phyloP scores from a whole-genome alignment of 2,113 vertebrate species.

The Fulica atra region DNA sequence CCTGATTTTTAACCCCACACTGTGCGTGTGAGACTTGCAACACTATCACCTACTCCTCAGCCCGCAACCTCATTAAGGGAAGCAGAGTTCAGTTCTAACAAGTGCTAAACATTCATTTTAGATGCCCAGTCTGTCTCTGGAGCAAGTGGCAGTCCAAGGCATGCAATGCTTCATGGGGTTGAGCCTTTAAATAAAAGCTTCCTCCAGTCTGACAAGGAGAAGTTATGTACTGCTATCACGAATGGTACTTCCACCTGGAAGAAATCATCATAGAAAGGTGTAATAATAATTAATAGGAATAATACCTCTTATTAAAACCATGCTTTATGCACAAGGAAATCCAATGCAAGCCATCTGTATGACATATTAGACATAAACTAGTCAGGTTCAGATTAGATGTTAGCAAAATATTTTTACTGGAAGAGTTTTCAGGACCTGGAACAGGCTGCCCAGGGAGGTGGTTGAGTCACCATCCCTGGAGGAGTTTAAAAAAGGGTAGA shows the following conservation, averaged over 20 bases:
- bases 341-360: background rate
- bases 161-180: background rate
- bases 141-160: background rate
- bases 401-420: too few species aligned
- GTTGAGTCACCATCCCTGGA: too few species aligned
- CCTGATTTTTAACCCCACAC: background rate
- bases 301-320: background rate
- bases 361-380: background rate
- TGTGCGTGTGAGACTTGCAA: background rate
- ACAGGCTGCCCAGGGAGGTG: too few species aligned
- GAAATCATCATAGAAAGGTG: background rate
- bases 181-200: background rate
- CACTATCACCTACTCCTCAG: background rate
- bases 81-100: background rate
- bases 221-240: background rate
- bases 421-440: too few species aligned
- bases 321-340: background rate
- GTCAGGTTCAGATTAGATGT: too few species aligned
- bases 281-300: background rate
- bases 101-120: background rate
- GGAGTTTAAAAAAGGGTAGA: too few species aligned
- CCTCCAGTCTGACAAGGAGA: background rate
- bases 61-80: background rate
- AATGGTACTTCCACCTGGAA: background rate
- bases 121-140: background rate